Base-by-base conservation (phyloP, 2,797 vertebrate species). In the Scomberomorus guttatus region DNA sequence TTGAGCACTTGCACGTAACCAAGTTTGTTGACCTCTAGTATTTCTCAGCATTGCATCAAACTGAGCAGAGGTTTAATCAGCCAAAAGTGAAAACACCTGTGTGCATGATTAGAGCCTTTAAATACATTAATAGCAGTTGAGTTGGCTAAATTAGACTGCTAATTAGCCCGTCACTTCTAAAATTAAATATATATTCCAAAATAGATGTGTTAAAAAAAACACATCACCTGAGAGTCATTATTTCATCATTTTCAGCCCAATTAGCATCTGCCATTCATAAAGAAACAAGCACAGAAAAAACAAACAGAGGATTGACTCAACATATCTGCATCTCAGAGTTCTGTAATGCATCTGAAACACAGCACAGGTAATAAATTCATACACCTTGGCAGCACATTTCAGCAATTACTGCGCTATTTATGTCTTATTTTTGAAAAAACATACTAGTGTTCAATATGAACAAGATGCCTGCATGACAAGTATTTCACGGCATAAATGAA, bases 51-150 rank as follows among this genome's bases (percentile, higher is more conserved):
- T 11, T 9, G 14, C 18, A 48, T 48, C 17, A 20, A 48, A 48
- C 7, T 24, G 15, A 51, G 24, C 55, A 44, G 62, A 67, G 34
- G 29, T 58, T 14, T 58, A 44, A 67, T 39, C 22, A 65, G 54
- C 17, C 62, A 55, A 18, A 10, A 72, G 13, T 22, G 51, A 32
- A 75, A 52, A 59, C 25, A 51, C 2, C 8, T 34, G 20, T 61
- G 48, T 34, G 27, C n/a, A 22, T 22, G 8, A 29, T 56, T 34
- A 44, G 58, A 60, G 56, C 1, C 20, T 61, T 46, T 22, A 44
- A 37, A 29, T 11, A 22, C 46, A 50, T 52, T 27, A 24, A 44
- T 7, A 50, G 3, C 48, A 13, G 20, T 24, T 48, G 20, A 46
- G 46, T 39, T 59, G n/a, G 13, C 2, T 39, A 0, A 42, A 39